phyloP scores from a whole-genome alignment of 2,113 vertebrate genomes.

The Aspidoscelis tigris region DNA sequence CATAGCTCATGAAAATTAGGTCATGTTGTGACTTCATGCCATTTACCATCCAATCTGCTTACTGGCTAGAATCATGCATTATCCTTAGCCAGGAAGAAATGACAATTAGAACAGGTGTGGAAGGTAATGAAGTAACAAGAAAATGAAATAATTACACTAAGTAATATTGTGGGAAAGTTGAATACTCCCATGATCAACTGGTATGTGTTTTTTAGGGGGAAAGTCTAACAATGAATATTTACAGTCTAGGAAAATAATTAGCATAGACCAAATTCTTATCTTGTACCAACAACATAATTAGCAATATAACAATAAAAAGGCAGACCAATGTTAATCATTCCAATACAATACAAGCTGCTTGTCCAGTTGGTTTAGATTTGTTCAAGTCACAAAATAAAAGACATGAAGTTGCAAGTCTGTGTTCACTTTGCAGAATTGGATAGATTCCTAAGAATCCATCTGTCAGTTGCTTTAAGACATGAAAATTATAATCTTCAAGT shows the following conservation, averaged over 20 bases:
- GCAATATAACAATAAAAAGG: background rate
- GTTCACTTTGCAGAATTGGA: background rate
- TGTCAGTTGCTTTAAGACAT: background rate
- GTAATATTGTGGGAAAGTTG: background rate
- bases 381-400: constrained; percentile 4
- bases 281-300: background rate
- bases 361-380: background rate
- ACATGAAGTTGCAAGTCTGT: constrained; percentile 32
- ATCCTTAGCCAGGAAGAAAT: background rate
- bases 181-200: background rate
- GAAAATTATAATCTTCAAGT: background rate
- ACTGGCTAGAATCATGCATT: background rate
- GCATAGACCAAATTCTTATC: background rate
- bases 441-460: background rate
- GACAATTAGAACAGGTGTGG: background rate
- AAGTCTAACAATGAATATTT: background rate
- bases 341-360: background rate
- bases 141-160: background rate
- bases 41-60: background rate
- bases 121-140: background rate
- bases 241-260: background rate
- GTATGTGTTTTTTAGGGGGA: background rate
- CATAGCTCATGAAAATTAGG: background rate
- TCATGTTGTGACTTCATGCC: background rate
- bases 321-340: background rate